A percentile compares a stretch with the other conserved stretches of the same genome.
These are phyloP conservation scores for Drosophila kuntzei DNA, from an alignment of 2,888 invertebrate species.

Conservation along the genomic window DNA sequence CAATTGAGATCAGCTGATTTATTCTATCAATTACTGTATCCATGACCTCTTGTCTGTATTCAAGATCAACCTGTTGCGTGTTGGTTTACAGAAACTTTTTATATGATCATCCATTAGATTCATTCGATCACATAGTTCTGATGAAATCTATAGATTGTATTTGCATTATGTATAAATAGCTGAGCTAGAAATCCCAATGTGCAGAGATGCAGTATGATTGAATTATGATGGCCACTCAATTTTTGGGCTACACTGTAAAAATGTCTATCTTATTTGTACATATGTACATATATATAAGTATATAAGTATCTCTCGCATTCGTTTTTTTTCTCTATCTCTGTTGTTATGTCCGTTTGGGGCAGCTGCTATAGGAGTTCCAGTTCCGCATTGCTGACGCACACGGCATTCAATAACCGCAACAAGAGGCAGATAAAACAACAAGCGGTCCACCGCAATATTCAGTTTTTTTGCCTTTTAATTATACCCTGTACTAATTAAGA, in stretches of 20 bases:
- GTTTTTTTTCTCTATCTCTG: constrained; percentile 9
- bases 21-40: neutral
- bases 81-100: neutral
- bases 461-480: constrained; percentile 19
- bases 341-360: constrained; percentile 12
- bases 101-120: neutral
- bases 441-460: constrained; percentile 11
- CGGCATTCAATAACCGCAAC: constrained; percentile 30
- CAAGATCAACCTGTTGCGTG: neutral
- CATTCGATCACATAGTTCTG: neutral
- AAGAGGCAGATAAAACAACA: constrained; percentile 40
- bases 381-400: constrained; percentile 58
- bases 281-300: neutral
- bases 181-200: constrained; percentile 8
- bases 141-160: neutral
- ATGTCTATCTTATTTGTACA: constrained; percentile 27
- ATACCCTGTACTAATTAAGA: constrained; percentile 14
- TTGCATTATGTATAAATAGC: constrained; percentile 10
- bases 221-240: constrained; percentile 36
- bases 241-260: constrained; percentile 37
- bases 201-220: constrained; percentile 30
- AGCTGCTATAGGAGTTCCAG: constrained; percentile 45
- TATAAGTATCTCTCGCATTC: neutral
- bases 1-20: neutral
- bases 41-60: neutral